These are phyloP conservation scores for Drosophila pseudoananassae DNA, from an alignment of 1,140 invertebrate species.

Conservation along the genomic window DNA sequence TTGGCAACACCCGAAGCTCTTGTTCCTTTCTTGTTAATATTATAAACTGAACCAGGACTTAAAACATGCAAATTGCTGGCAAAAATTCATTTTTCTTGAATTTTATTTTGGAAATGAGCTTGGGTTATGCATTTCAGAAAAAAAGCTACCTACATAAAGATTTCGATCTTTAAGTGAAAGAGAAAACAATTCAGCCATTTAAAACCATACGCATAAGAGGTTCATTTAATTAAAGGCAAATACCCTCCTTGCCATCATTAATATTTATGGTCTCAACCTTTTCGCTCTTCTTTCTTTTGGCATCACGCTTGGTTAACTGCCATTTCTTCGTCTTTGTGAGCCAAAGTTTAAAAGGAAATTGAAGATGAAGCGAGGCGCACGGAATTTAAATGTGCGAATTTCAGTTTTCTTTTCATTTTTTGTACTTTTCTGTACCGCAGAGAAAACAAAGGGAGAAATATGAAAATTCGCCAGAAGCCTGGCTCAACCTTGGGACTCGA, in stretches of 20 bases:
- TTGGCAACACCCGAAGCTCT: too few relatives aligned
- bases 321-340: constrained; percentile 39
- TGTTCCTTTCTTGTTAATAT: too few relatives aligned
- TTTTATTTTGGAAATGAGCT: too few relatives aligned
- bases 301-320: constrained; percentile 41
- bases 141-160: too few relatives aligned
- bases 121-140: too few relatives aligned
- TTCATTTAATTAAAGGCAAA: constrained; percentile 47
- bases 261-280: constrained; percentile 40
- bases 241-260: constrained; percentile 22
- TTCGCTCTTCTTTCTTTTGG: constrained; percentile 24
- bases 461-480: constrained; percentile 43
- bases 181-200: background rate
- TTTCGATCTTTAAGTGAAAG: background rate
- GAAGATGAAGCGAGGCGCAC: constrained; percentile 52
- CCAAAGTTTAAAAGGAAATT: constrained; percentile 59
- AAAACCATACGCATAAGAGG: constrained; percentile 8
- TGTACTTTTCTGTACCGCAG: constrained; percentile 7
- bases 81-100: too few relatives aligned
- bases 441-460: constrained; percentile 28
- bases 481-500: constrained; percentile 21
- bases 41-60: too few relatives aligned
- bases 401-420: constrained; percentile 32
- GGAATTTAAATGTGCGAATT: constrained; percentile 66
- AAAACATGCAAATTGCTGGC: too few relatives aligned